phyloP scores from a whole-genome alignment of 2,888 invertebrate genomes.

The Drosophila macrospina region DNA sequence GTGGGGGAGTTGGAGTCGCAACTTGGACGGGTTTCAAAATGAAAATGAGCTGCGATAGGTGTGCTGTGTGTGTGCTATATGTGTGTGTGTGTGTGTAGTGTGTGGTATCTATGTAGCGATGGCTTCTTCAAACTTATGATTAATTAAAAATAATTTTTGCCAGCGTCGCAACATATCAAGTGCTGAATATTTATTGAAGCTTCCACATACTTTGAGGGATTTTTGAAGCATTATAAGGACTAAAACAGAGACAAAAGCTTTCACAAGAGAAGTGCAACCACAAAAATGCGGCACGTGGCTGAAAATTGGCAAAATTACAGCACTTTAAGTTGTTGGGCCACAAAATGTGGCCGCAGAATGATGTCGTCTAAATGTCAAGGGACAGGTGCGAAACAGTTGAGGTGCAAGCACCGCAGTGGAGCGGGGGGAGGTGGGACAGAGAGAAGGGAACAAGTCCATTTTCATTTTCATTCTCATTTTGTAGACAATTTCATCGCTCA shows the following conservation, averaged over 20 bases:
- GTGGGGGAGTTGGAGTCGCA: slow-evolving; percentile 1
- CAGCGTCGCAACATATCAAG: not conserved
- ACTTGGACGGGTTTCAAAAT: slow-evolving; percentile 42
- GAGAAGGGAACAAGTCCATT: slow-evolving; percentile 14
- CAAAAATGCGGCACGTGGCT: slow-evolving; percentile 47
- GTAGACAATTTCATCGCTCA: slow-evolving; percentile 54
- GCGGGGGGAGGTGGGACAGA: no score
- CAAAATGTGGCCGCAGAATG: slow-evolving; percentile 44
- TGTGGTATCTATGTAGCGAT: slow-evolving; percentile 17
- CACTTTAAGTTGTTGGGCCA: slow-evolving; percentile 39
- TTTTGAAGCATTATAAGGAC: slow-evolving; percentile 35
- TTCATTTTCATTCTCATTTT: slow-evolving; percentile 36
- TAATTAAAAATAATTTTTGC: slow-evolving; percentile 68
- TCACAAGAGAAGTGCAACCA: slow-evolving; percentile 2
- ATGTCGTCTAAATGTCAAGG: slow-evolving; percentile 6
- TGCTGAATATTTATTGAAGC: slow-evolving; percentile 51
- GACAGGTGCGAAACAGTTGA: slow-evolving; percentile 11
- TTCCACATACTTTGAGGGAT: slow-evolving; percentile 19
- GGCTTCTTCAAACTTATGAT: slow-evolving; percentile 72
- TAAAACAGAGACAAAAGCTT: slow-evolving; percentile 17
- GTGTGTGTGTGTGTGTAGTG: slow-evolving; percentile 17
- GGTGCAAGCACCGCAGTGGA: no score
- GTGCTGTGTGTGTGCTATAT: slow-evolving; percentile 19
- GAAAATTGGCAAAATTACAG: slow-evolving; percentile 54
- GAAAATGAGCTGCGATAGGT: slow-evolving; percentile 51